phyloP scores from a whole-genome alignment of 2,797 vertebrate genomes.

The Oreortyx pictus region DNA sequence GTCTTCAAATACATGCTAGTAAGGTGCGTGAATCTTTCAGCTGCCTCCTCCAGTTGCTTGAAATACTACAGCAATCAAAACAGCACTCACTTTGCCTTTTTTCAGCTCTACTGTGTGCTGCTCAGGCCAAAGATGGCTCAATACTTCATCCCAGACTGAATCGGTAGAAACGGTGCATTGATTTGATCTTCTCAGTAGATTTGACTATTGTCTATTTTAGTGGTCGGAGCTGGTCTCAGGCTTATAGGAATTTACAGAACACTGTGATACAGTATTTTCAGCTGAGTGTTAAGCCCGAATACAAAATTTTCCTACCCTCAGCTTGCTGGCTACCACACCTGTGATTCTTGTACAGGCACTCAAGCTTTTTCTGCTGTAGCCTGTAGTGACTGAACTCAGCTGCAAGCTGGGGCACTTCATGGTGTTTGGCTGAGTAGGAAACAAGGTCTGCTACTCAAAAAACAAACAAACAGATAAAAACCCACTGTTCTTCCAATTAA shows the following conservation, averaged over 20 bases:
- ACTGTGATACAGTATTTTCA: background rate
- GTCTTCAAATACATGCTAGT: background rate
- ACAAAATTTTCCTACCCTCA: background rate
- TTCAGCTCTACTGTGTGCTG: background rate
- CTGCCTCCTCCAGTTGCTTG: background rate
- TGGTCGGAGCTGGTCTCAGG: background rate
- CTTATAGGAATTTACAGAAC: background rate
- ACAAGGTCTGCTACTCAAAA: background rate
- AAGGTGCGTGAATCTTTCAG: background rate
- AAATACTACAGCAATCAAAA: background rate
- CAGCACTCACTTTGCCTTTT: background rate
- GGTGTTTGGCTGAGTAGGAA: background rate
- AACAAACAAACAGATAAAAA: too few species aligned
- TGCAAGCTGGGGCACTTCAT: background rate
- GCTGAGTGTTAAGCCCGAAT: background rate
- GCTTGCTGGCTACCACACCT: background rate
- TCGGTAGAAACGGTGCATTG: background rate
- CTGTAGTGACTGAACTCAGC: background rate
- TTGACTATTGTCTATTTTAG: background rate
- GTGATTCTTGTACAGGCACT: background rate
- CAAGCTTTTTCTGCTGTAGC: background rate
- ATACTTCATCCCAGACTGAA: background rate
- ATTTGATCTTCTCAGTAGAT: background rate
- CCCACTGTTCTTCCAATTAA: background rate
- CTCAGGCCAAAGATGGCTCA: background rate